phyloP scores from a whole-genome alignment of 2,888 invertebrate species.

The Xestia ashworthii region DNA sequence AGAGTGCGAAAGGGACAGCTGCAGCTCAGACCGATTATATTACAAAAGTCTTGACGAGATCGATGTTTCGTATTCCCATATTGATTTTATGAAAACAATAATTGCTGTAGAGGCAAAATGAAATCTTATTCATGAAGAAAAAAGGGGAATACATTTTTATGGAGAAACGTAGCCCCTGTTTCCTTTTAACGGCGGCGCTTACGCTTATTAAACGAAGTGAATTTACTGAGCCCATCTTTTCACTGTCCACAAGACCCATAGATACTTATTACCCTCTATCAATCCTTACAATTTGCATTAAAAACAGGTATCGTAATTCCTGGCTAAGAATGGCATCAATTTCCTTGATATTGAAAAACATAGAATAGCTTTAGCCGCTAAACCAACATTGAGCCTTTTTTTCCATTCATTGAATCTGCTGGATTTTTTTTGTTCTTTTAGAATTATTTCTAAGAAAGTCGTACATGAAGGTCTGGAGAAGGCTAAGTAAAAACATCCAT shows the following conservation, averaged over 20 bases:
- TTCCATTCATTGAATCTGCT: constrained; percentile 1
- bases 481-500: background rate
- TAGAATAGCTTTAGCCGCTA: constrained; percentile 20
- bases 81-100: too few species aligned
- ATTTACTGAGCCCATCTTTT: constrained; percentile 36
- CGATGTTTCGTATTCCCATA: too few species aligned
- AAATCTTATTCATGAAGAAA: too few species aligned
- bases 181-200: background rate
- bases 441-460: background rate
- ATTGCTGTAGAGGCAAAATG: too few species aligned
- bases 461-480: background rate
- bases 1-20: too few species aligned
- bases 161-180: too few species aligned
- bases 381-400: constrained; percentile 32
- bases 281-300: constrained; percentile 62
- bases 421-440: background rate
- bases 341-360: constrained; percentile 53
- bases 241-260: constrained; percentile 30
- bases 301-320: constrained; percentile 49
- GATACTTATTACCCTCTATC: constrained; percentile 62
- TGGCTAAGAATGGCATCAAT: constrained; percentile 46
- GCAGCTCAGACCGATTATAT: too few species aligned
- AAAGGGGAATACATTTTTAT: too few species aligned
- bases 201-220: constrained; percentile 11
- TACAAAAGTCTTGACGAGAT: too few species aligned